Percentiles rank a stretch among this genome's conserved stretches.
These are phyloP conservation scores for Stichopus chloronotus DNA, from an alignment of 35 echinoderm and acorn worm species.

Conservation along the genomic window DNA sequence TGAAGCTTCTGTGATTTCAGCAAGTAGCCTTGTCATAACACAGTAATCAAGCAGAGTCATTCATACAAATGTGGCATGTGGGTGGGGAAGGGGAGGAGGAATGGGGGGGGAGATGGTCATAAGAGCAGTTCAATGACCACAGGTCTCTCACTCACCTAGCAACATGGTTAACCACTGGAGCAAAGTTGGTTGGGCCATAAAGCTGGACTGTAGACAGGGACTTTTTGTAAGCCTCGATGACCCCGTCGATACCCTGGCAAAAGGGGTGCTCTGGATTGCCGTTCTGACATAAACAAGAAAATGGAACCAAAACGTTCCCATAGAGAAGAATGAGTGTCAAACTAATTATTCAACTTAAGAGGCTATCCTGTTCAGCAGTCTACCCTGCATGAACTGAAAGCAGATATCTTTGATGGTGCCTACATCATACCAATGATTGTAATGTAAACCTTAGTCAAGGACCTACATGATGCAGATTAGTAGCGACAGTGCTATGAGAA, in stretches of 20 bases:
- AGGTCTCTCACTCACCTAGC: conserved; percentile 62
- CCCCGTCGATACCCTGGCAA: conserved; percentile 74
- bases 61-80: too few species aligned
- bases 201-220: conserved; percentile 73
- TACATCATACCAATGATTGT: too few species aligned
- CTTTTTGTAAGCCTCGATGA: conserved; percentile 80
- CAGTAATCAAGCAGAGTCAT: too few species aligned
- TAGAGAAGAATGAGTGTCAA: background rate
- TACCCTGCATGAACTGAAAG: background rate
- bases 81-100: too few species aligned
- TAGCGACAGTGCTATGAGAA: too few species aligned
- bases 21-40: too few species aligned
- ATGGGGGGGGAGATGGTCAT: too few species aligned
- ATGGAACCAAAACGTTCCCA: background rate
- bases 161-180: conserved; percentile 89
- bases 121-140: too few species aligned
- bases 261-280: conserved; percentile 72
- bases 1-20: too few species aligned
- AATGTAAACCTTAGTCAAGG: too few species aligned
- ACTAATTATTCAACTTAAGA: background rate
- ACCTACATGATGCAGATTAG: too few species aligned
- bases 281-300: conserved; percentile 66
- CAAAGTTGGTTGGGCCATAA: conserved; percentile 90
- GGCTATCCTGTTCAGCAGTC: background rate
- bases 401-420: too few species aligned